Evolutionary conservation across 2,888 invertebrate genomes (phyloP).

Genomic region (Bellardia bayeri): DNA sequence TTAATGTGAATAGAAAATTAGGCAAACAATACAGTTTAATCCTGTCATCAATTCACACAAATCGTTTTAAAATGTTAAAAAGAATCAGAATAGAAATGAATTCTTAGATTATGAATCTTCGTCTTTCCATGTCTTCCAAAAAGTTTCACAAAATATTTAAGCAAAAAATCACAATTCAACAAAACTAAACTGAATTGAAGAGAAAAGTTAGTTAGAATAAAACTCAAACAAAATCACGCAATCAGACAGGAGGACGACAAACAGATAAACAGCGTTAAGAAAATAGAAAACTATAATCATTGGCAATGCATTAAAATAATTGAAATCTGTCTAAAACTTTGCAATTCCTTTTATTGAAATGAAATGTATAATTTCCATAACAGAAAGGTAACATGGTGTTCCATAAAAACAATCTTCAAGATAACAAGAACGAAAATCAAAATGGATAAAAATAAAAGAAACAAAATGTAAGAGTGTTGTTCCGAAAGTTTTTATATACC

Average conservation of each 20-base stretch:
- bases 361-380: constrained; percentile 32
- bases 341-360: constrained; percentile 53
- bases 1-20: constrained; percentile 27
- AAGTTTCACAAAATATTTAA: neutral
- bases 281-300: constrained; percentile 8
- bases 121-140: neutral
- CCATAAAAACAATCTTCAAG: neutral
- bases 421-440: neutral
- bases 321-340: constrained; percentile 65
- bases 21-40: constrained; percentile 24
- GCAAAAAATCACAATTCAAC: neutral
- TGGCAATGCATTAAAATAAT: constrained; percentile 69
- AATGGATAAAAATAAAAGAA: too few relatives aligned
- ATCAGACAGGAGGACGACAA: neutral
- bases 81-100: neutral
- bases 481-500: too few relatives aligned
- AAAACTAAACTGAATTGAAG: neutral
- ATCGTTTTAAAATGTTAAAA: neutral
- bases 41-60: constrained; percentile 21
- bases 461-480: too few relatives aligned
- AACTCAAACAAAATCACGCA: neutral
- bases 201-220: constrained; percentile 9
- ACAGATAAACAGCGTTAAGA: constrained; percentile 5
- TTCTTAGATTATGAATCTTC: neutral
- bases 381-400: neutral